These are phyloP conservation scores for Ashinkailepas kermadecensis DNA, from an alignment of 2,888 invertebrate species.

Conservation along the genomic window DNA sequence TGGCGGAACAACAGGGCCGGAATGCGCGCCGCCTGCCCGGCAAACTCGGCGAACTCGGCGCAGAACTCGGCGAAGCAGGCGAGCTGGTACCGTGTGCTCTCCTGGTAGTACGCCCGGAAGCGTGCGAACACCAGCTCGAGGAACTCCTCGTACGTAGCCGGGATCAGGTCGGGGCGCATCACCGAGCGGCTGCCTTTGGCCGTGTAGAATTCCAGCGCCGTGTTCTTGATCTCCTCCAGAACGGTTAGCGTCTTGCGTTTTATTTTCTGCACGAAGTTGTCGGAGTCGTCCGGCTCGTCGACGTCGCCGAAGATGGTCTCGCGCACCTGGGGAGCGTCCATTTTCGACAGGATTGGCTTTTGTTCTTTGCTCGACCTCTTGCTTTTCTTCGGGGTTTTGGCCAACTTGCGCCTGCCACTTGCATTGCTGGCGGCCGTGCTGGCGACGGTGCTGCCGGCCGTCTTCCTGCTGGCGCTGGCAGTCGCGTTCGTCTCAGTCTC, in stretches of 20 bases:
- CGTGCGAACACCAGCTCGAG: not conserved
- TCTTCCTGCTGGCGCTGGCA: not conserved
- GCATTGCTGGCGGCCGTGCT: not conserved
- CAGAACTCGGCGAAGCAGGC: conserved; percentile 5
- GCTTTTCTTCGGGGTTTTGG: not conserved
- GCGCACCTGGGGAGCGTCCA: not conserved
- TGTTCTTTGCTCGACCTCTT: not conserved
- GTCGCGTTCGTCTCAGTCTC: not conserved
- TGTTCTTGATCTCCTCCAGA: not conserved
- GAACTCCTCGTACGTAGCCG: not conserved
- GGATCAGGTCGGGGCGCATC: not conserved
- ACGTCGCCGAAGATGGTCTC: not conserved
- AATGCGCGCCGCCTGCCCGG: not conserved
- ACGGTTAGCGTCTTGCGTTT: not conserved
- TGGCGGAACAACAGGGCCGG: not conserved
- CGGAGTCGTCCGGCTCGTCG: not conserved
- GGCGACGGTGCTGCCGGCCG: not conserved
- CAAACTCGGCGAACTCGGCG: not conserved
- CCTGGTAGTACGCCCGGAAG: not conserved
- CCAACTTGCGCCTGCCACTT: not conserved
- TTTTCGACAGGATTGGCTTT: not conserved
- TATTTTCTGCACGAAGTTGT: not conserved
- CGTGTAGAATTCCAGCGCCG: not conserved
- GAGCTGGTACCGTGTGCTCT: not conserved
- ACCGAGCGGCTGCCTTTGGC: not conserved